These are phyloP conservation scores for Trachelus iudaicus DNA, from an alignment of 2,888 invertebrate genomes.

Conservation along the genomic window DNA sequence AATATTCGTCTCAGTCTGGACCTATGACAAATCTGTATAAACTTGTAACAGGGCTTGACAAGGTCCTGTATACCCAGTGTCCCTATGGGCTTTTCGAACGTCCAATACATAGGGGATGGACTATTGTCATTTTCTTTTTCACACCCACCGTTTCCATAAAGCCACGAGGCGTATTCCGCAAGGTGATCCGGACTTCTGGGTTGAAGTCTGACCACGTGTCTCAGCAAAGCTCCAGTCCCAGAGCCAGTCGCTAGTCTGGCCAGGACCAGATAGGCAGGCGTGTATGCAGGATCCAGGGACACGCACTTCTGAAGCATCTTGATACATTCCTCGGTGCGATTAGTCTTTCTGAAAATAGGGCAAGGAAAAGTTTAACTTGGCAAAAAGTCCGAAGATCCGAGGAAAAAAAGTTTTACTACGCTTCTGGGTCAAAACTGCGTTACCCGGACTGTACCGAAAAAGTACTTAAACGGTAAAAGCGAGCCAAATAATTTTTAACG, in stretches of 20 bases:
- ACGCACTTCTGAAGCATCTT: constrained; percentile 78
- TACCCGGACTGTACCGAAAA: no score
- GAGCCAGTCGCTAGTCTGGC: constrained; percentile 71
- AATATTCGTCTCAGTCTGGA: constrained; percentile 12
- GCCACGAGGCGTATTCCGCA: constrained; percentile 79
- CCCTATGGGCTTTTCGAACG: constrained; percentile 9
- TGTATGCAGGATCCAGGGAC: constrained; percentile 74
- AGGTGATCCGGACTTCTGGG: constrained; percentile 77
- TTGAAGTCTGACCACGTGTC: constrained; percentile 75
- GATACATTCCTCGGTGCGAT: constrained; percentile 74
- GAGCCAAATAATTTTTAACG: no score
- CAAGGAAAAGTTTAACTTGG: background rate
- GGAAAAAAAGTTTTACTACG: background rate
- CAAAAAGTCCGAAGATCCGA: background rate
- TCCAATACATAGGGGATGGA: background rate
- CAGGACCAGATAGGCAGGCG: constrained; percentile 77
- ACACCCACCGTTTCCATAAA: constrained; percentile 72
- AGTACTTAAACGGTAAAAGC: no score
- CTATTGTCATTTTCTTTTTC: background rate
- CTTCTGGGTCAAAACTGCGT: no score
- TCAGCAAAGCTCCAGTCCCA: constrained; percentile 70
- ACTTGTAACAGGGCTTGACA: no score
- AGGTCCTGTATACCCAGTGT: background rate
- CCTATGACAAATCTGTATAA: no score
- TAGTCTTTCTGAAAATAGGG: constrained; percentile 72